Conservation (phyloP, 2,888 invertebrate species). For the Epiblema foenella region DNA sequence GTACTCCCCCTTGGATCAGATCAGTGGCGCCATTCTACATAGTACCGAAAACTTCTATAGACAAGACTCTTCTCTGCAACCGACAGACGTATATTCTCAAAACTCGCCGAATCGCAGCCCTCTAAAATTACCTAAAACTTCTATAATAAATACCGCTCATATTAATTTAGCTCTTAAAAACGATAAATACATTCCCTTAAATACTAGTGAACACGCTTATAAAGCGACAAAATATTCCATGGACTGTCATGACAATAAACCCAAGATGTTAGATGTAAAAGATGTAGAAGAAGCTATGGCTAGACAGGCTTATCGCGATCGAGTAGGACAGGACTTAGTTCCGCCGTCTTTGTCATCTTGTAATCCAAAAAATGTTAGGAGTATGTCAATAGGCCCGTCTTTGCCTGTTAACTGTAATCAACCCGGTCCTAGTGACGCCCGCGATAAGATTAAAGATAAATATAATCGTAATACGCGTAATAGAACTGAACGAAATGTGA, state of each 20-base stretch:
- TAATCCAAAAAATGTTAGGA: slow-evolving; percentile 68
- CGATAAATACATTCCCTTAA: slow-evolving; percentile 29
- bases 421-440: slow-evolving; percentile 4
- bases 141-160: slow-evolving; percentile 6
- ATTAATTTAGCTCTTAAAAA: slow-evolving; percentile 34
- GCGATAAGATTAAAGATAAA: slow-evolving; percentile 33
- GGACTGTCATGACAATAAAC: slow-evolving; percentile 44
- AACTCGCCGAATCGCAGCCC: slow-evolving; percentile 7
- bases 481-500: slow-evolving; percentile 21
- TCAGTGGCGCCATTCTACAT: slow-evolving; percentile 11
- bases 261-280: slow-evolving; percentile 7
- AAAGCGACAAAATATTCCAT: neutral
- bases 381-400: slow-evolving; percentile 63
- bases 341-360: slow-evolving; percentile 54
- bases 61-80: neutral
- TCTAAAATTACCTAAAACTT: neutral
- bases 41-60: slow-evolving; percentile 6
- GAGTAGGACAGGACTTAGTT: slow-evolving; percentile 57
- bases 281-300: slow-evolving; percentile 56
- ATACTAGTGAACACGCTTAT: slow-evolving; percentile 13
- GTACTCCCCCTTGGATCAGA: slow-evolving; percentile 45
- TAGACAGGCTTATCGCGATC: slow-evolving; percentile 58
- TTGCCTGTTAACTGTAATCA: slow-evolving; percentile 28
- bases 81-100: neutral
- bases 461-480: slow-evolving; percentile 33